A percentile compares a stretch with the other conserved stretches of the same genome.
Conservation (phyloP, 2,797 vertebrate genomes). For the Mormyrus hasselquistii region DNA sequence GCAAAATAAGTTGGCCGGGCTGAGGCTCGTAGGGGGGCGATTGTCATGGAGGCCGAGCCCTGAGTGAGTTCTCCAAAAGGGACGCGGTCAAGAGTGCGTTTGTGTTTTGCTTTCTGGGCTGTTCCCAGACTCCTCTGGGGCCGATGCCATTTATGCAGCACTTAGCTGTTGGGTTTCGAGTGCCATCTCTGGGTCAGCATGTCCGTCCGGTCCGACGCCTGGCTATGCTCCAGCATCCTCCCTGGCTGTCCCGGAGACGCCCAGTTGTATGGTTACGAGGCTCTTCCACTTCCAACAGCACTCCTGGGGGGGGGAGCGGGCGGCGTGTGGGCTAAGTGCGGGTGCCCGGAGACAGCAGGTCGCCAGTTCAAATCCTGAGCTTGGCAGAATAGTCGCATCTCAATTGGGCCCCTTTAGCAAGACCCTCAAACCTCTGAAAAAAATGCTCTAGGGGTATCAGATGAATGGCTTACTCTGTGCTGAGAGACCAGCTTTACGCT, state of each 20-base stretch:
- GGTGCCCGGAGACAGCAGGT: background rate
- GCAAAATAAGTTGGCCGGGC: background rate
- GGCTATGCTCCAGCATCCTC: background rate
- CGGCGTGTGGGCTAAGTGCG: background rate
- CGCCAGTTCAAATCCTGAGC: background rate
- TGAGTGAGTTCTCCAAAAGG: background rate
- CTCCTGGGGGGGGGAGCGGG: background rate
- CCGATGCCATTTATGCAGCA: background rate
- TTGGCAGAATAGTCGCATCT: background rate
- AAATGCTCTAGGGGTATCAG: background rate
- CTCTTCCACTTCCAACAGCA: background rate
- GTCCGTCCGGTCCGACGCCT: background rate
- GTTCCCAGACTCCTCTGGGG: background rate
- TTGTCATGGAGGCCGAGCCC: background rate
- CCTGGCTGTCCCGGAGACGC: background rate
- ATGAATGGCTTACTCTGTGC: background rate
- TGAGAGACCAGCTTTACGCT: background rate
- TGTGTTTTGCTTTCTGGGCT: background rate
- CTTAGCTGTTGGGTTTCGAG: background rate
- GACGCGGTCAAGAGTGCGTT: background rate
- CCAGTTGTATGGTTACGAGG: background rate
- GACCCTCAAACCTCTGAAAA: background rate
- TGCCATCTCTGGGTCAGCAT: background rate
- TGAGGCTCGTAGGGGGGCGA: background rate
- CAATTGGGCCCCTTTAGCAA: background rate